Conservation (phyloP, 2,888 invertebrate species). For the Plebejus melissa region DNA sequence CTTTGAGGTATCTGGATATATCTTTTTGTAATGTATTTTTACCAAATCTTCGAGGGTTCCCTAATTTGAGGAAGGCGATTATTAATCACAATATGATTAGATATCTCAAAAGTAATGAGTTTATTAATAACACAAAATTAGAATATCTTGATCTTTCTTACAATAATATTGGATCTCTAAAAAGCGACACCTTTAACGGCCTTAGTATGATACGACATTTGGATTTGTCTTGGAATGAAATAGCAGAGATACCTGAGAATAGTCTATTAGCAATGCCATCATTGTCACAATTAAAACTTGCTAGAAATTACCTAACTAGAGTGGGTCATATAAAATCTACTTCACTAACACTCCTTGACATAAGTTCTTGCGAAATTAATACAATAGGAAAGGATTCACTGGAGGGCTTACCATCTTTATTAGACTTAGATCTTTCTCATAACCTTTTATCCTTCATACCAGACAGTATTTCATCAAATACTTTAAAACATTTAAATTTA, state of each 20-base stretch:
- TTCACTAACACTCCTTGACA: slow-evolving; percentile 78
- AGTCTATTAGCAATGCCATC: slow-evolving; percentile 80
- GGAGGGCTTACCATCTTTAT: slow-evolving; percentile 78
- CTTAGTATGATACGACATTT: slow-evolving; percentile 78
- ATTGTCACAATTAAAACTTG: slow-evolving; percentile 80
- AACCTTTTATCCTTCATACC: slow-evolving; percentile 83
- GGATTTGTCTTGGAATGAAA: slow-evolving; percentile 85
- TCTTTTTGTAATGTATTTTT: slow-evolving; percentile 81
- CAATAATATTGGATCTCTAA: slow-evolving; percentile 81
- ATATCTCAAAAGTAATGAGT: slow-evolving; percentile 77
- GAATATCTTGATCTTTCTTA: slow-evolving; percentile 82
- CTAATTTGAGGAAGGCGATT: slow-evolving; percentile 77
- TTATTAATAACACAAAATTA: slow-evolving; percentile 80
- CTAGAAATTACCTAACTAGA: slow-evolving; percentile 81
- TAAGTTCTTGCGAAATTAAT: slow-evolving; percentile 83
- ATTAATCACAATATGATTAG: slow-evolving; percentile 83
- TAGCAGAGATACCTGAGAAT: slow-evolving; percentile 78
- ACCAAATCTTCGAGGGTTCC: slow-evolving; percentile 81
- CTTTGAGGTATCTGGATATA: slow-evolving; percentile 78
- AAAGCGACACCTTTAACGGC: slow-evolving; percentile 80
- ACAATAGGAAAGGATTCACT: slow-evolving; percentile 77
- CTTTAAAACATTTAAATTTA: slow-evolving; percentile 79
- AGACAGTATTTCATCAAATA: slow-evolving; percentile 78
- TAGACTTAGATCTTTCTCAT: slow-evolving; percentile 81
- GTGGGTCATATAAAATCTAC: slow-evolving; percentile 78